Conservation (phyloP, 2,797 vertebrate species). For the Falco cherrug region DNA sequence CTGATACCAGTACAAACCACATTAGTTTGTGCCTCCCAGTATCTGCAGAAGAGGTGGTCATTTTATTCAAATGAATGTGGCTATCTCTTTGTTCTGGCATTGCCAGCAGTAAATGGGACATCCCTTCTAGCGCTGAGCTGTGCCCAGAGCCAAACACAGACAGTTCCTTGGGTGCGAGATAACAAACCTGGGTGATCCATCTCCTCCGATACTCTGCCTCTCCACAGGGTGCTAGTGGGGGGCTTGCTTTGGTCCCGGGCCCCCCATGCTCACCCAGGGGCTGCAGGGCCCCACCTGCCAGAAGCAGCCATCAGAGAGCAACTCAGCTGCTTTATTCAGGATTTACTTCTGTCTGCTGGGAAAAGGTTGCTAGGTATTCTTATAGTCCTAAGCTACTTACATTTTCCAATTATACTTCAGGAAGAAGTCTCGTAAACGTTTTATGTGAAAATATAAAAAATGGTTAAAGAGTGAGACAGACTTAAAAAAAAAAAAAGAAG, state of each 20-base stretch:
- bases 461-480: background rate
- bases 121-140: background rate
- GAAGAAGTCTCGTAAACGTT: background rate
- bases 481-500: background rate
- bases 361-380: background rate
- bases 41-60: background rate
- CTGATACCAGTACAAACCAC: background rate
- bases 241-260: background rate
- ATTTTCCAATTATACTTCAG: background rate
- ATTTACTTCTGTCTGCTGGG: background rate
- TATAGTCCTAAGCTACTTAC: constrained; percentile 10
- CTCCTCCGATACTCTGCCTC: background rate
- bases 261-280: fast-evolving
- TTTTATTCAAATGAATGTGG: background rate
- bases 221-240: fast-evolving
- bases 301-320: background rate
- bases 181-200: background rate
- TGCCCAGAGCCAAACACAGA: background rate
- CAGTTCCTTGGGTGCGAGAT: background rate
- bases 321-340: background rate
- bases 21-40: background rate
- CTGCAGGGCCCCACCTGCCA: fast-evolving
- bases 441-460: background rate
- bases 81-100: background rate
- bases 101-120: background rate